Evolutionary conservation across 2,113 vertebrate genomes (phyloP), one percentile per base, ranked within the genome.

Genomic region (Glaucomys volans): DNA sequence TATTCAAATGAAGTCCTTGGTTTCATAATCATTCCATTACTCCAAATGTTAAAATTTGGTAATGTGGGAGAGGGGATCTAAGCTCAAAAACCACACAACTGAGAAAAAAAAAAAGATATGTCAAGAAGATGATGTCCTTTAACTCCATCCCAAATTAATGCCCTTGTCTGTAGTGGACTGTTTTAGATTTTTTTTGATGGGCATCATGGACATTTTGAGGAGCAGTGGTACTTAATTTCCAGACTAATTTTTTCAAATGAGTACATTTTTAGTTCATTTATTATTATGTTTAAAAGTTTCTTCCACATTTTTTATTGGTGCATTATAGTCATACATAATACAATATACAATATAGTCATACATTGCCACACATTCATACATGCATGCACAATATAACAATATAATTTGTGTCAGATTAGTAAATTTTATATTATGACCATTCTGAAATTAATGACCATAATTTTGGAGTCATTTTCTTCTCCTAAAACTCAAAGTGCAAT

Each of bases 141-240:
- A 32, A 83, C 24, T 64, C 32, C 32, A 90, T 67, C n/a, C 37
- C 37, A 81, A 20, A 52, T 59, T 32, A 92, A 77, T 67, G 82
- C 8, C 3, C 72, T 62, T 83, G 42, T 62, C 72, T 91, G 4
- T 72, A n/a, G 40, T 72, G n/a, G 35, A 54, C 20, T 20, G 66
- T 64, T 91, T 87, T 59, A 82, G 90, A 62, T 87, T 47, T 86
- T 44, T 93, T 50, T 47, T 57, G 72, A 94, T 83, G 57, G 44
- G 87, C 90, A 81, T 57, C 13, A 57, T 12, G 10, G 42, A 6
- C 62, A n/a, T 91, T 86, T 94, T 94, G 59, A 84, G 40, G 26
- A 72, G 16, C 28, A 72, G 22, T 44, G 64, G 37, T 72, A 72
- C 57, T 2, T 79, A n/a, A 50, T 94, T 95, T 92, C 32, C 30